Conservation (phyloP, 1,140 invertebrate genomes). For the Drosophila fuyamai region DNA sequence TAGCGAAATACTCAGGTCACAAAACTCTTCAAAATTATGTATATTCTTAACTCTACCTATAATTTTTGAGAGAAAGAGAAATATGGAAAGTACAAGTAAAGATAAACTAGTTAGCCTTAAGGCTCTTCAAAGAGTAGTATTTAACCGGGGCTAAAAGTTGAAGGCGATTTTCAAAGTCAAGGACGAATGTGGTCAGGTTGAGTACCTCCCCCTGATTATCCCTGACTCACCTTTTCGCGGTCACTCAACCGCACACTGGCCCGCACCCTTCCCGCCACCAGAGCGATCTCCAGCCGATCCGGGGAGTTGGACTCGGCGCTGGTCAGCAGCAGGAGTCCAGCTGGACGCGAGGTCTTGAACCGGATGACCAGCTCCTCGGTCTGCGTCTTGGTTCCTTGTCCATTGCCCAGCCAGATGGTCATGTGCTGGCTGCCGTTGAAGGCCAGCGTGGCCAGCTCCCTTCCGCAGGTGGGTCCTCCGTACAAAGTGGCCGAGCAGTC, state of each 20-base stretch:
- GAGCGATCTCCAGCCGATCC: constrained; percentile 92
- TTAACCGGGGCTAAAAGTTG: neutral
- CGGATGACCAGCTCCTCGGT: constrained; percentile 95
- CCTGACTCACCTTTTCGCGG: constrained; percentile 90
- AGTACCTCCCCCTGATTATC: neutral
- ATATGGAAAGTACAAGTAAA: too few relatives aligned
- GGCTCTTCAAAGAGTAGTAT: neutral
- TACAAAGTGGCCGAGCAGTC: constrained; percentile 96
- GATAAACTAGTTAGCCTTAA: too few relatives aligned
- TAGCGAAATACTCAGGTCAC: too few relatives aligned
- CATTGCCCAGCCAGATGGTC: constrained; percentile 89
- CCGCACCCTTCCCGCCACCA: constrained; percentile 92
- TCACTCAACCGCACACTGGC: constrained; percentile 93
- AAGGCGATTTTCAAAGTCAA: constrained; percentile 10
- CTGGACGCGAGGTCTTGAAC: constrained; percentile 93
- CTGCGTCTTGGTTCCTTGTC: constrained; percentile 93
- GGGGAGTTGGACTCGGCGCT: constrained; percentile 89
- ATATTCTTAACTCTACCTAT: too few relatives aligned
- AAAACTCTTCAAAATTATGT: too few relatives aligned
- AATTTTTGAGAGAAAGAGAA: too few relatives aligned
- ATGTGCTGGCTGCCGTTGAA: constrained; percentile 96
- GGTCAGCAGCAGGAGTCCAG: constrained; percentile 90
- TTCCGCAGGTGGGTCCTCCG: constrained; percentile 95
- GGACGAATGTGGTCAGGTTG: neutral
- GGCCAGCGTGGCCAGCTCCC: constrained; percentile 94